phyloP scores from a whole-genome alignment of 2,113 vertebrate species.

The Siniperca chuatsi region DNA sequence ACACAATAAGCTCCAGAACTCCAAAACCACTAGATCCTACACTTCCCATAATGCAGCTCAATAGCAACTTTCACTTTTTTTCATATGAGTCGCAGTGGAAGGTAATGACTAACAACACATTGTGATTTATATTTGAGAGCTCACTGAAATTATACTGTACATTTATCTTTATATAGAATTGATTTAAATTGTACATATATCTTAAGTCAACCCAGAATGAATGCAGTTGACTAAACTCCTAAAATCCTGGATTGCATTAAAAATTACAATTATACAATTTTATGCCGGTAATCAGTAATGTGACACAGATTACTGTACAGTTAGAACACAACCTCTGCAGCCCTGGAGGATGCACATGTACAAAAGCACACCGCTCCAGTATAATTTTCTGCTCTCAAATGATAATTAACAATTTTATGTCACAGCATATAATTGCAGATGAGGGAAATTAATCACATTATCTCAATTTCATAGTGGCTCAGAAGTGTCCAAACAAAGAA shows the following conservation, averaged over 20 bases:
- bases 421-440: constrained; percentile 64
- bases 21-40: neutral
- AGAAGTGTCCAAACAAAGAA: constrained; percentile 55
- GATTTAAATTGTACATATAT: neutral
- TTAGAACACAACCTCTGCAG: constrained; percentile 29
- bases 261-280: neutral
- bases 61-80: neutral
- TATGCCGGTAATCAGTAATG: constrained; percentile 21
- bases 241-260: neutral
- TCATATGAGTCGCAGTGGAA: neutral
- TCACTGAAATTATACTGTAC: neutral
- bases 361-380: constrained; percentile 11
- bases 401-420: constrained; percentile 67
- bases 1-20: too few species aligned
- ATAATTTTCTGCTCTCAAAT: constrained; percentile 55
- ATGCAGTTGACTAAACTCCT: neutral
- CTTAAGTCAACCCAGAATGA: neutral
- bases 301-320: constrained; percentile 1
- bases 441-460: constrained; percentile 71
- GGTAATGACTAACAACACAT: neutral
- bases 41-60: neutral
- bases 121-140: neutral
- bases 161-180: too few species aligned
- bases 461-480: constrained; percentile 60
- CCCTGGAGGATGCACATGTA: constrained; percentile 15